Percentiles rank a stretch among this genome's conserved stretches.
These are phyloP conservation scores for Drosophila quinaria DNA, from an alignment of 2,888 invertebrate genomes.

Conservation along the genomic window DNA sequence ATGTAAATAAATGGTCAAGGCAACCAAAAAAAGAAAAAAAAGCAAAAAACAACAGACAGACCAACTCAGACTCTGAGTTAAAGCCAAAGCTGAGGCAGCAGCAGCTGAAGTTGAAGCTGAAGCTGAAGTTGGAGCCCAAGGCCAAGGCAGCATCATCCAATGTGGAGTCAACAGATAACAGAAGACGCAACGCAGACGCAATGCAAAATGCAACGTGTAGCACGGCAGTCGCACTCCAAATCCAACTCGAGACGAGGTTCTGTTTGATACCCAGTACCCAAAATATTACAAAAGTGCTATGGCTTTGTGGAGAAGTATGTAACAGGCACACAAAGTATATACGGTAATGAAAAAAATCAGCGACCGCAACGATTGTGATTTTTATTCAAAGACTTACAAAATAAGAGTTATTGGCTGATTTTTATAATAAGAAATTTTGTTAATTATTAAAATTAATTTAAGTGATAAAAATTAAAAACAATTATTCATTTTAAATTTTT, in stretches of 20 bases:
- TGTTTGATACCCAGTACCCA: conserved; percentile 7
- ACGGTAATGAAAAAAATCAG: too few relatives aligned
- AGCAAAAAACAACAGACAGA: conserved; percentile 34
- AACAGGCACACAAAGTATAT: neutral
- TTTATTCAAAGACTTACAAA: too few relatives aligned
- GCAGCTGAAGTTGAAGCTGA: conserved; percentile 19
- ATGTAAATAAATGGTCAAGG: conserved; percentile 76
- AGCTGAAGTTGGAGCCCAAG: conserved; percentile 53
- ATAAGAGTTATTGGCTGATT: too few relatives aligned
- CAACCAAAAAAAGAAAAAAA: neutral
- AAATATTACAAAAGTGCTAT: neutral
- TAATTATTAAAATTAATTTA: too few relatives aligned
- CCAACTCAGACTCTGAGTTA: neutral
- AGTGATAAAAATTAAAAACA: too few relatives aligned
- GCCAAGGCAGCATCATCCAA: conserved; percentile 53
- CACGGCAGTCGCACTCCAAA: conserved; percentile 63
- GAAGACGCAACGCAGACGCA: conserved; percentile 20
- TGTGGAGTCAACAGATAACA: conserved; percentile 44
- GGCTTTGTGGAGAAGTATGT: neutral
- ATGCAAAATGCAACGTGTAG: conserved; percentile 59
- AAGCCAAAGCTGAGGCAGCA: conserved; percentile 9
- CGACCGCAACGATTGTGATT: too few relatives aligned
- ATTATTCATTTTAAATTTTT: too few relatives aligned
- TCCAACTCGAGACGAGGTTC: conserved; percentile 37
- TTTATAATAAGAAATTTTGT: too few relatives aligned